Conservation (phyloP, 2,888 invertebrate genomes). For the Hanleya hanleyi region DNA sequence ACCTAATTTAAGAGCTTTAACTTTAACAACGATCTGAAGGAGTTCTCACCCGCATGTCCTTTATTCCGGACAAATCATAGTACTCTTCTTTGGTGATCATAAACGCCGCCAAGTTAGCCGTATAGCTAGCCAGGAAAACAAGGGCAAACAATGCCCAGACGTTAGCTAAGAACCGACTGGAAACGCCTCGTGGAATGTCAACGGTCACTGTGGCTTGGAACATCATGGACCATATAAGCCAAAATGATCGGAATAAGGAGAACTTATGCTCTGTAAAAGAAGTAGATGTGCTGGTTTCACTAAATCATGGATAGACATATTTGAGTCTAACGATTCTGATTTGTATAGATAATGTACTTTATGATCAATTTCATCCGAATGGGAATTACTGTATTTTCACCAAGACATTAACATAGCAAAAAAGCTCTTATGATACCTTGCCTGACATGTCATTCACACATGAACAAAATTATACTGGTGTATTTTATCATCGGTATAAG, state of each 20-base stretch:
- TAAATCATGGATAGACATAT: too few species aligned
- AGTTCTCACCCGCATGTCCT: constrained; percentile 81
- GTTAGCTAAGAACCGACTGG: constrained; percentile 78
- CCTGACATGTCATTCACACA: too few species aligned
- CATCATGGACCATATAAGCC: constrained; percentile 99
- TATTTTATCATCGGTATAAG: too few species aligned
- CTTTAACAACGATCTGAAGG: too few species aligned
- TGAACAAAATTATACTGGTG: too few species aligned
- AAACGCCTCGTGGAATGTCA: constrained; percentile 97
- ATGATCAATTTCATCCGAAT: too few species aligned
- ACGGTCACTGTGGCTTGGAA: constrained; percentile 98
- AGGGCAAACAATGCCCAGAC: constrained; percentile 85
- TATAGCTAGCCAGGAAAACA: constrained; percentile 99
- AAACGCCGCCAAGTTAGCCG: constrained; percentile 99
- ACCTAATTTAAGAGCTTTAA: too few species aligned
- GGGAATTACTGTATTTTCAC: too few species aligned
- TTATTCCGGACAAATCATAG: constrained; percentile 91
- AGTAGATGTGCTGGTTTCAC: not conserved
- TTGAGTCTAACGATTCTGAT: too few species aligned
- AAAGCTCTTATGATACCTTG: too few species aligned
- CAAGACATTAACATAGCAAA: too few species aligned
- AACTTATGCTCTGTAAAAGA: constrained; percentile 69
- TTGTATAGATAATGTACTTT: too few species aligned
- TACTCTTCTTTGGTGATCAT: constrained; percentile 99
- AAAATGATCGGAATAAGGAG: constrained; percentile 93